Conservation (phyloP, 1,140 invertebrate species). For the Hirudo medicinalis region DNA sequence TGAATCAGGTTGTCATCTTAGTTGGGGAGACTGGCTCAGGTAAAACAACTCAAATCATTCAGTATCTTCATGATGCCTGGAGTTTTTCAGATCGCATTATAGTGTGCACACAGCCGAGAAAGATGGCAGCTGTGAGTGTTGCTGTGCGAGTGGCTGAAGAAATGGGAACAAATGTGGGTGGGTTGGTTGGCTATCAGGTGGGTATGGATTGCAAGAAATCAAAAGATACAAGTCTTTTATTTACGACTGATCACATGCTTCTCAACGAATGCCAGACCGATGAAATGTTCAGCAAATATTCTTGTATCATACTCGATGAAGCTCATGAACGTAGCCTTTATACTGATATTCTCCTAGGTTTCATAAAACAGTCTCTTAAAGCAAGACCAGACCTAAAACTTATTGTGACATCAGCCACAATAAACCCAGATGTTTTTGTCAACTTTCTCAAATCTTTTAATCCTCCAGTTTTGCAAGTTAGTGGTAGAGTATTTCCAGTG, state of each 20-base stretch:
- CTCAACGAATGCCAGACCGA: constrained; percentile 65
- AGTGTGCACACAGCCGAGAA: constrained; percentile 46
- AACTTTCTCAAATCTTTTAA: constrained; percentile 69
- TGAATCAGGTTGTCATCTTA: constrained; percentile 53
- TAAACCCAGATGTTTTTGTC: constrained; percentile 49
- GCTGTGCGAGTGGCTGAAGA: constrained; percentile 34
- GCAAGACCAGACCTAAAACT: constrained; percentile 61
- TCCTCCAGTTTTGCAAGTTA: constrained; percentile 87
- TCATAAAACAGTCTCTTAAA: constrained; percentile 76
- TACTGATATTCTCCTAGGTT: constrained; percentile 86
- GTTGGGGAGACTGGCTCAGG: constrained; percentile 91
- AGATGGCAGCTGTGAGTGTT: constrained; percentile 34
- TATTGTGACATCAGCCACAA: constrained; percentile 97
- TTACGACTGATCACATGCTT: constrained; percentile 98
- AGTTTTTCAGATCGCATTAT: constrained; percentile 53
- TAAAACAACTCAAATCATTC: constrained; percentile 44
- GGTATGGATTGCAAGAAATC: constrained; percentile 56
- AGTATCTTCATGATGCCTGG: constrained; percentile 41
- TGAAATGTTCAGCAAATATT: constrained; percentile 72
- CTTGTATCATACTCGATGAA: constrained; percentile 88
- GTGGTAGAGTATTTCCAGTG: constrained; percentile 64
- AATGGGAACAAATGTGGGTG: constrained; percentile 29
- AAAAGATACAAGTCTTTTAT: constrained; percentile 78
- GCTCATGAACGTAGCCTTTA: constrained; percentile 84
- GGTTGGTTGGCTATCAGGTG: constrained; percentile 44